Base-by-base conservation (phyloP, 2,888 invertebrate genomes). In the Quadroppia sp. region DNA sequence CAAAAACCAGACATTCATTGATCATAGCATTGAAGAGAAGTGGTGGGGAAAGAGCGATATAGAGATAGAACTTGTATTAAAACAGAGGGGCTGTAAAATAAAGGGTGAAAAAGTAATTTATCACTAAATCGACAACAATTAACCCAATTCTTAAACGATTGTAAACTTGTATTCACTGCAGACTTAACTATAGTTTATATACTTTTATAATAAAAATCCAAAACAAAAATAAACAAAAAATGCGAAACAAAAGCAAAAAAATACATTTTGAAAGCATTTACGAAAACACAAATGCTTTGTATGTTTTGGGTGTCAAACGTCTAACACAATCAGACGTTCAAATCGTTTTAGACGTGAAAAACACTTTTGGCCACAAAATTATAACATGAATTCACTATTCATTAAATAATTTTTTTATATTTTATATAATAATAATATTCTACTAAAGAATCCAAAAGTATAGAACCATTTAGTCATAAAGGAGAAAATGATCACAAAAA, bases 91-190 rank as follows among this genome's bases (percentile, higher is more conserved):
- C 4, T 7, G 6, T 36, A 36, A 36, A 36, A 36, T 53, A 53
- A 53, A 53, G 53, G 53, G 53, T 36, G 36, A 36, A 23, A 53
- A 53, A 53, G 23, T 25, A 53, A 53, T 53, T 53, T 53, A 53
- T 53, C 53, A 53, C 53, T 53, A 53, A 53, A 53, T 53, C 53
- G 53, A 53, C 53, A 25, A 53, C 53, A 53, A 53, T 53, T 53
- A 53, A 53, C 53, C 53, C 53, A 53, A 53, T 23, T 53, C 9
- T 23, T 53, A 53, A 53, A 53, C 53, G 53, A 53, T 53, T 53
- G 20, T 53, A 25, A 53, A 53, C 53, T 53, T 53, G 6, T 25
- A 53, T 53, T 53, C 53, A 53, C 23, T 25, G 23, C 53, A 25
- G 23, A 11, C 20, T 25, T 53, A 53, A 53, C 53, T 53, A 53